Base-by-base conservation (phyloP, 2,888 invertebrate genomes). In the Drosophila affinis region DNA sequence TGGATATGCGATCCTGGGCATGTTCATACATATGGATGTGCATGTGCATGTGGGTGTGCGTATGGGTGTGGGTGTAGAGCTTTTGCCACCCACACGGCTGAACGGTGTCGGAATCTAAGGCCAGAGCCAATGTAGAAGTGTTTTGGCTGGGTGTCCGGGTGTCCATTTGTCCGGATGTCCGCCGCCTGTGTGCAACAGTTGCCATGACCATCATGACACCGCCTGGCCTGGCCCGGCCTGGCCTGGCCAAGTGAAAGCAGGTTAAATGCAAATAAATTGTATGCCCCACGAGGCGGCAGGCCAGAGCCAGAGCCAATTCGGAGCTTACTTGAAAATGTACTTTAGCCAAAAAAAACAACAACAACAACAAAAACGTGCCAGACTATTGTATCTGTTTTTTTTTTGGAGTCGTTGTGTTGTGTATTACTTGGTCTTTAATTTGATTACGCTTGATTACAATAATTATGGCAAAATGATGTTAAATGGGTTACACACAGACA, bases 241-340 rank as follows among this genome's bases (percentile, higher is more conserved):
- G 79, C 76, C 67, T 69, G 64, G 74, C 68, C 87, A 83, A 82
- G 89, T 90, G 90, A 89, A 89, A 90, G 89, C 89, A 90, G 89
- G 89, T 90, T 89, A 89, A 89, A 90, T 90, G 89, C 87, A 89
- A 90, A 90, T 90, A 87, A 87, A 83, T 86, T 78, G 72, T 85
- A 62, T 29, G 39, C 14, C 10, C 7, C 12, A 24, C 24, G 48
- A 48, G 48, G 21, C 21, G 21, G 21, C 21, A 21, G 21, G 21
- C 21, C 1, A 2, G 1, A 21, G 18, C 1, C 18, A 2, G 27
- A 17, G 21, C 53, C 18, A 49, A 49, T 44, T 52, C 51, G 53
- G 32, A 56, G 68, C 29, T 64, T 57, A 63, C 59, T 54, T 60
- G 48, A 75, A 75, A 57, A 61, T 51, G 57, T 59, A 74, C 62